These are phyloP conservation scores for Onychostruthus taczanowskii DNA, from an alignment of 2,113 vertebrate species.

Conservation along the genomic window DNA sequence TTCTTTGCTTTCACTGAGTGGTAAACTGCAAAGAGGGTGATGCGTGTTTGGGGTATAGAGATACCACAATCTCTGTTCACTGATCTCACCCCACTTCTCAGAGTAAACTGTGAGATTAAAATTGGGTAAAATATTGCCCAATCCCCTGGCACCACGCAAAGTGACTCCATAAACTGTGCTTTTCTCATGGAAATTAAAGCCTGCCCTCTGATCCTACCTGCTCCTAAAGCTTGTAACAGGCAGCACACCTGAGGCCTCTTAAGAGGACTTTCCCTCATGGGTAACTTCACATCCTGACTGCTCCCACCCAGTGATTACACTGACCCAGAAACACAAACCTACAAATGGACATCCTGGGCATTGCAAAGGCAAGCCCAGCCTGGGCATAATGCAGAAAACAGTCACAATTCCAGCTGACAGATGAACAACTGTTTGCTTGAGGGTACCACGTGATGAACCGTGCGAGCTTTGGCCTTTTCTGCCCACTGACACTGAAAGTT, in stretches of 20 bases:
- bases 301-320: rapidly evolving
- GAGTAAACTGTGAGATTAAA: background rate
- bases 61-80: background rate
- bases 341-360: rapidly evolving
- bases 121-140: background rate
- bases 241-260: background rate
- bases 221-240: background rate
- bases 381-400: background rate
- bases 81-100: rapidly evolving
- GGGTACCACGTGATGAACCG: background rate
- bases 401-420: background rate
- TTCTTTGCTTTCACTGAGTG: background rate
- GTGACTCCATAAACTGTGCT: background rate
- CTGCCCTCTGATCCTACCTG: background rate
- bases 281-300: rapidly evolving
- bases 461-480: background rate
- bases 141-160: background rate
- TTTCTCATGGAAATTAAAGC: background rate
- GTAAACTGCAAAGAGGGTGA: background rate
- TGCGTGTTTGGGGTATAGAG: rapidly evolving
- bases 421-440: background rate
- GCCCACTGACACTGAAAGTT: background rate
- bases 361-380: background rate
- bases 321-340: background rate
- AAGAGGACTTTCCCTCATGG: rapidly evolving